Percentiles rank a stretch among this genome's conserved stretches.
phyloP scores from a whole-genome alignment of 1,140 invertebrate species.

The Drosophila bipectinata region DNA sequence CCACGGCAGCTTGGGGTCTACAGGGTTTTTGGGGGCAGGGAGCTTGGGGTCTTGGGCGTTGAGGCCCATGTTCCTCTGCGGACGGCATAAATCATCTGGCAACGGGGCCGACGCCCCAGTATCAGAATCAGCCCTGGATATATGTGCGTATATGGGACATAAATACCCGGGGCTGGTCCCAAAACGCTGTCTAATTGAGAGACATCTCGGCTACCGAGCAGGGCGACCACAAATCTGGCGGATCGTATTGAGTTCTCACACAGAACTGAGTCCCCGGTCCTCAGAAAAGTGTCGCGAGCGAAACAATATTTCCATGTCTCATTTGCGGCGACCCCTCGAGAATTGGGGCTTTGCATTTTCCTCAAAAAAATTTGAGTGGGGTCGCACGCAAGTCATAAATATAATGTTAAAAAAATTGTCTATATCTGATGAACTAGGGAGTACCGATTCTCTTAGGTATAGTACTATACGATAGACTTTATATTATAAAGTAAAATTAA shows the following conservation, averaged over 20 bases:
- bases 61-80: conserved; percentile 65
- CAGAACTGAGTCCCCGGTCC: neutral
- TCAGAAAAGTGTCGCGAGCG: conserved; percentile 23
- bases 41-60: neutral
- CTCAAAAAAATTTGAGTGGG: conserved; percentile 43
- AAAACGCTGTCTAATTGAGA: conserved; percentile 76
- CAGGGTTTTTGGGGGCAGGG: neutral
- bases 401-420: conserved; percentile 21
- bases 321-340: conserved; percentile 47
- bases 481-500: neutral
- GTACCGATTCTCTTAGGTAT: conserved; percentile 1
- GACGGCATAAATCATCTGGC: conserved; percentile 75
- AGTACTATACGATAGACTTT: neutral
- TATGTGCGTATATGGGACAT: conserved; percentile 40
- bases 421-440: conserved; percentile 20
- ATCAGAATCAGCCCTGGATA: conserved; percentile 29
- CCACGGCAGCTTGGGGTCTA: neutral
- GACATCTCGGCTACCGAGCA: conserved; percentile 47
- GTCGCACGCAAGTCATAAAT: conserved; percentile 57
- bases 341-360: conserved; percentile 23
- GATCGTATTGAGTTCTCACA: conserved; percentile 52
- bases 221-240: conserved; percentile 43
- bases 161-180: conserved; percentile 54
- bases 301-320: conserved; percentile 43
- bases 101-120: conserved; percentile 49